Evolutionary conservation across 2,797 vertebrate genomes (phyloP).

Genomic region (Argya squamiceps): DNA sequence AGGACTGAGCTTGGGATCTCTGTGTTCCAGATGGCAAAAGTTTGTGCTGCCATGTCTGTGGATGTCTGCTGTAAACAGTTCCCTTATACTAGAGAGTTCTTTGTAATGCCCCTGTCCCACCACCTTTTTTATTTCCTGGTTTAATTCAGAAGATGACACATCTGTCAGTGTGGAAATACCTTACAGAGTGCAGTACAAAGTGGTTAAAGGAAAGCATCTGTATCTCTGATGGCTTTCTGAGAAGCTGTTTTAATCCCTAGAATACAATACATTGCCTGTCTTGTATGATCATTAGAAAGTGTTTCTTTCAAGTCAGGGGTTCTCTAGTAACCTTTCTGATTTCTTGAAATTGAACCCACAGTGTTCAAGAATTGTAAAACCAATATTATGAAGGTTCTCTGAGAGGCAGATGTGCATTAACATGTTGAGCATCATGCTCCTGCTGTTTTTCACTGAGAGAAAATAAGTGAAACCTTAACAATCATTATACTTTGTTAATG

Average conservation of each 20-base stretch:
- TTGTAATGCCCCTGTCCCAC: not conserved
- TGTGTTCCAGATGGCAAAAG: not conserved
- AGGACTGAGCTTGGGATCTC: not conserved
- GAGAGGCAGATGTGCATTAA: not conserved
- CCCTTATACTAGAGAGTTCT: not conserved
- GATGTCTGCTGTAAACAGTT: not conserved
- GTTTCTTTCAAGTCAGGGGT: not conserved
- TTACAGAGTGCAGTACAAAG: not conserved
- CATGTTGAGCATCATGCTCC: not conserved
- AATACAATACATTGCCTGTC: not conserved
- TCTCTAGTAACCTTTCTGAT: not conserved
- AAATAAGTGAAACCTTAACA: conserved; percentile 20
- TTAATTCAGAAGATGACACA: not conserved
- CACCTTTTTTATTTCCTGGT: not conserved
- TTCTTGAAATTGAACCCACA: not conserved
- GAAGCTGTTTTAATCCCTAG: not conserved
- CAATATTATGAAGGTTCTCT: not conserved
- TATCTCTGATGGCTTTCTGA: not conserved
- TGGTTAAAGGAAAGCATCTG: not conserved
- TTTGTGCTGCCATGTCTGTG: not conserved
- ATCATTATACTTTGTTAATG: not conserved
- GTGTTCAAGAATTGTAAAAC: conserved; percentile 6
- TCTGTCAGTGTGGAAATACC: not conserved
- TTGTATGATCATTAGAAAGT: not conserved
- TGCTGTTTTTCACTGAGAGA: not conserved